Conservation (phyloP, 2,888 invertebrate genomes). For the Penaeus monodon region DNA sequence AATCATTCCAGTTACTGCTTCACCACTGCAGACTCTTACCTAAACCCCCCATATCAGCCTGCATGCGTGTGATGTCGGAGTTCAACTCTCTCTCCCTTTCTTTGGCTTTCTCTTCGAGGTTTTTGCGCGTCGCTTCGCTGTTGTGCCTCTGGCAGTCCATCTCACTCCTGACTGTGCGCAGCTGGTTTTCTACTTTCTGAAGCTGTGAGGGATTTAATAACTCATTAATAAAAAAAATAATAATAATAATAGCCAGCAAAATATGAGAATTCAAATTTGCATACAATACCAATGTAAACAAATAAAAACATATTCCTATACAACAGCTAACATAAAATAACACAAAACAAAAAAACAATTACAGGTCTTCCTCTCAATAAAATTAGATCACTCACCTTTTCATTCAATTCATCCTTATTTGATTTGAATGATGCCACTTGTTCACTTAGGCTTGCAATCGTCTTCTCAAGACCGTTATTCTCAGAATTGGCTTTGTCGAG, state of each 20-base stretch:
- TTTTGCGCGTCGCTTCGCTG: constrained; percentile 43
- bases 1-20: too few relatives aligned
- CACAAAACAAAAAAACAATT: too few relatives aligned
- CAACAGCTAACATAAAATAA: too few relatives aligned
- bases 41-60: constrained; percentile 40
- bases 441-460: constrained; percentile 11
- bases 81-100: constrained; percentile 47
- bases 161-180: constrained; percentile 46
- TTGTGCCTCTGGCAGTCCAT: constrained; percentile 59
- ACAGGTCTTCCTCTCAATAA: not conserved
- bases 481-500: too few relatives aligned
- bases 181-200: constrained; percentile 30
- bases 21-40: constrained; percentile 17
- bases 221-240: not conserved
- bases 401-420: constrained; percentile 12
- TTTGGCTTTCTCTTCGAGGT: constrained; percentile 49
- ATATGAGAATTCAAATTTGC: too few relatives aligned
- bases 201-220: constrained; percentile 16
- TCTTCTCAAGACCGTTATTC: constrained; percentile 4
- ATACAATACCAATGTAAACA: too few relatives aligned
- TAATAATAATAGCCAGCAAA: not conserved
- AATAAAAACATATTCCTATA: too few relatives aligned
- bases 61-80: constrained; percentile 33
- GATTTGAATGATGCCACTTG: constrained; percentile 24
- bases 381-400: constrained; percentile 23